A percentile compares a stretch with the other conserved stretches of the same genome.
Evolutionary conservation across 2,888 invertebrate species (phyloP).

Genomic region (Tiliacea citrago): DNA sequence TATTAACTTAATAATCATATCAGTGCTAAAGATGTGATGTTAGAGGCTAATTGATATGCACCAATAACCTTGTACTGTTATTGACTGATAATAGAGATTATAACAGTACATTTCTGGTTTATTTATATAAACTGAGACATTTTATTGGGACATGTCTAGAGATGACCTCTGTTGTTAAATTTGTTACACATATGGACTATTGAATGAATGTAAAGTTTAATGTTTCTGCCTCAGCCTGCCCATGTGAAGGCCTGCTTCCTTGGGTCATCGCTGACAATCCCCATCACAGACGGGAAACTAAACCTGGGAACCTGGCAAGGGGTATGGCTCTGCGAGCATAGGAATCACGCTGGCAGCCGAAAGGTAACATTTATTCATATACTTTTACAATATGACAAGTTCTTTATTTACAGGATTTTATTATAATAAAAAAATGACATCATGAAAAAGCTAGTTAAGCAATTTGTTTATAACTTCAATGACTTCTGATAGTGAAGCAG

Average conservation of each 20-base stretch:
- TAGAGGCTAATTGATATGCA: constrained; percentile 36
- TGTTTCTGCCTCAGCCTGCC: constrained; percentile 93
- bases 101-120: constrained; percentile 7
- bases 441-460: neutral
- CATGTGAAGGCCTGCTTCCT: constrained; percentile 99
- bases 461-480: neutral
- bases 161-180: neutral
- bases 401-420: neutral
- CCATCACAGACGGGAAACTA: constrained; percentile 98
- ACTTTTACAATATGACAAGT: neutral
- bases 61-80: constrained; percentile 36
- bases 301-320: constrained; percentile 99
- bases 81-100: constrained; percentile 34
- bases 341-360: constrained; percentile 98
- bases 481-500: neutral
- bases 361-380: constrained; percentile 87
- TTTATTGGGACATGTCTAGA: neutral
- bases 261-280: constrained; percentile 98
- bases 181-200: neutral
- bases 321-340: constrained; percentile 99
- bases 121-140: constrained; percentile 18
- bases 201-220: constrained; percentile 8
- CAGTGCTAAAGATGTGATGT: constrained; percentile 34
- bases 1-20: constrained; percentile 42
- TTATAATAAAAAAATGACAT: neutral